Conservation (phyloP, 2,888 invertebrate species). For the Lucinisca nassula region DNA sequence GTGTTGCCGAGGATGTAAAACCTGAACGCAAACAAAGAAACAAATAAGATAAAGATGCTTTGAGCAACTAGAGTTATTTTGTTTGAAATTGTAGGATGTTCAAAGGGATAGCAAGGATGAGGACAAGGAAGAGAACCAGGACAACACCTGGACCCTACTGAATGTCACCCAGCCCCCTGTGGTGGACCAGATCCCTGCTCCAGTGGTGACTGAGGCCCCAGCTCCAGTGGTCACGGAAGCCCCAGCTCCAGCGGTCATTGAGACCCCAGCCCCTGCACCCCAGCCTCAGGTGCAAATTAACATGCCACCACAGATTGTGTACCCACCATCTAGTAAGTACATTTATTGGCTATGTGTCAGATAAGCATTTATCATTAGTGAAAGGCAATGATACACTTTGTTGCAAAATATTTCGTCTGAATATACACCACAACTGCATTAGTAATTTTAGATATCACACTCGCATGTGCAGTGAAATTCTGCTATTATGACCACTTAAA, state of each 20-base stretch:
- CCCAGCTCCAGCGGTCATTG: background rate
- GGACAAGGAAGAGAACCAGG: background rate
- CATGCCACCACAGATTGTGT: conserved; percentile 59
- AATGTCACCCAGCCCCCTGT: conserved; percentile 23
- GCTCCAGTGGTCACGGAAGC: background rate
- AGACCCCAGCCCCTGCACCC: conserved; percentile 29
- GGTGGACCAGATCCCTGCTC: conserved; percentile 3
- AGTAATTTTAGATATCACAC: too few species aligned
- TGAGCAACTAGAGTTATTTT: too few species aligned
- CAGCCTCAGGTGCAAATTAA: conserved; percentile 35
- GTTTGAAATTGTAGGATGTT: conserved; percentile 20
- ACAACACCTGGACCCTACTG: conserved; percentile 58
- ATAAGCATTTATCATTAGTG: too few species aligned
- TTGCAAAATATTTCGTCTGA: too few species aligned
- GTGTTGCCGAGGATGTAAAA: too few species aligned
- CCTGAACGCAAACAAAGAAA: too few species aligned
- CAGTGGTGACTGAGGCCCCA: background rate
- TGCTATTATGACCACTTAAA: too few species aligned
- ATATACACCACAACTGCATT: too few species aligned
- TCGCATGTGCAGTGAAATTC: too few species aligned
- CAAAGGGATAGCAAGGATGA: conserved; percentile 20
- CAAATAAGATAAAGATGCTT: too few species aligned
- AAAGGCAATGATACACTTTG: too few species aligned
- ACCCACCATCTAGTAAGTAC: conserved; percentile 71
- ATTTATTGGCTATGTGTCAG: too few species aligned